Base-by-base conservation (phyloP, 2,113 vertebrate genomes). In the Myiopsitta monachus region DNA sequence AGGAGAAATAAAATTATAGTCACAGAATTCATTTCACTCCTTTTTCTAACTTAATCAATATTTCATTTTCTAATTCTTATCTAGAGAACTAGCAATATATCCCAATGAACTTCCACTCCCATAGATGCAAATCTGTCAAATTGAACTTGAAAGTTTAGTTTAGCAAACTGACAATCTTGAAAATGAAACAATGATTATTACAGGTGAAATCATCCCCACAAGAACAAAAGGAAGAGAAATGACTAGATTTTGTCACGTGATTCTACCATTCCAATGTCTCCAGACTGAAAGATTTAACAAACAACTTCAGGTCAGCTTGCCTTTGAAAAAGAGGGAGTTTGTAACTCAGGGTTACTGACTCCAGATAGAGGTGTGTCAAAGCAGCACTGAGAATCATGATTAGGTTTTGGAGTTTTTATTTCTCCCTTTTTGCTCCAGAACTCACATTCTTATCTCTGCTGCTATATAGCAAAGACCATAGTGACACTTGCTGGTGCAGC, bases 401-500 rank as follows among this genome's bases (percentile, higher is more conserved):
- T 9, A 14, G 46, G n/a, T 36, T 59, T 33, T 15, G 46, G 14
- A 16, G 0, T 2, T 14, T 43, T 18, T 38, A 36, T 36, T 67
- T 2, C 21, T 7, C 18, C 26, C 16, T n/a, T 70, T 18, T 11
- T 33, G 9, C 26, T 92, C 66, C 6, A 16, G 18, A 82, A 11
- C 21, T 70, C 69, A 1, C 81, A 30, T 80, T 72, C 28, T 73
- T 30, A 11, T 55, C 54, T 66, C 59, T 83, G 63, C 73, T 74
- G 83, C 75, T 49, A 18, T 24, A 85, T 67, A 86, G 73, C 68
- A 83, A 95, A 90, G 95, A 86, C 86, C 94, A 95, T 81, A 94
- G 90, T 97, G 95, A 95, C 94, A 95, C 95, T 96, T 77, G 83
- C 92, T 95, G 94, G 91, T 88, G 57, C 80, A 83, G 74, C 61